These are phyloP conservation scores for Cosmia trapezina DNA, from an alignment of 2,888 invertebrate genomes.

Conservation along the genomic window DNA sequence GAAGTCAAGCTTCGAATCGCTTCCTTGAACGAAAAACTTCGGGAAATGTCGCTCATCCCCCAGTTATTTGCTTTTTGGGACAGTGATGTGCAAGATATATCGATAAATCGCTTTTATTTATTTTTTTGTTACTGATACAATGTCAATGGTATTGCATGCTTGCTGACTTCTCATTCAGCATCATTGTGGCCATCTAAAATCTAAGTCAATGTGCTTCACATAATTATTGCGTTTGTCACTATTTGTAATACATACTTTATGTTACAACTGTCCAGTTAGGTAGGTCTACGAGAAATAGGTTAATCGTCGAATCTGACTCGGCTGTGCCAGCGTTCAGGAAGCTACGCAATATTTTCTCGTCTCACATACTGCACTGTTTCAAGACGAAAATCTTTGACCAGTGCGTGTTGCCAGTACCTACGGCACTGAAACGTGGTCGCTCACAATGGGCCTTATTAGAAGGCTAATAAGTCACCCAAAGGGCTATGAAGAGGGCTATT, in stretches of 20 bases:
- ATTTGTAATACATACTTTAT: neutral
- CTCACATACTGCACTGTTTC: too few species aligned
- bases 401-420: too few species aligned
- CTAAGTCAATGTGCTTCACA: neutral
- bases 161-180: neutral
- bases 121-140: neutral
- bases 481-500: too few species aligned
- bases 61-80: conserved; percentile 40
- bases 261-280: too few species aligned
- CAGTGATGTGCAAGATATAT: conserved; percentile 51
- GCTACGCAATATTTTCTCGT: too few species aligned
- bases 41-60: conserved; percentile 32
- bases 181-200: neutral
- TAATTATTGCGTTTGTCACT: neutral
- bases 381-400: too few species aligned
- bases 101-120: conserved; percentile 22
- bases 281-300: too few species aligned
- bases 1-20: conserved; percentile 43
- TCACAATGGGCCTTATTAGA: too few species aligned
- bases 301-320: too few species aligned
- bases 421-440: too few species aligned
- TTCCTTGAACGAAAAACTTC: conserved; percentile 60
- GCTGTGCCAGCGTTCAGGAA: too few species aligned
- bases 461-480: too few species aligned
- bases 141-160: neutral